These are phyloP conservation scores for Percopsis omiscomaycus DNA, from an alignment of 2,797 vertebrate genomes.

Conservation along the genomic window DNA sequence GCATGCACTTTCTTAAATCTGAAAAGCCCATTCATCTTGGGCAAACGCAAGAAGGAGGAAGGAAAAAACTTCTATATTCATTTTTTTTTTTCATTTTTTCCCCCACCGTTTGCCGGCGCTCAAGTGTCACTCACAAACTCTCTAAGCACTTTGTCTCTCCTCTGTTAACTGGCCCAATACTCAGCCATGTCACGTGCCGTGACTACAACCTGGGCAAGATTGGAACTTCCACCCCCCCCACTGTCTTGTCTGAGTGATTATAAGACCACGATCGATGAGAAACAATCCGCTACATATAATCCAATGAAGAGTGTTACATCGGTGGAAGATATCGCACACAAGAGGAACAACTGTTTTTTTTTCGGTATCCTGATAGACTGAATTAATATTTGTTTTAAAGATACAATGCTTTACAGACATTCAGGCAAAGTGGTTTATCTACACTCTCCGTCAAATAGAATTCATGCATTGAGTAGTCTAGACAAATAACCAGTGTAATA, in stretches of 20 bases:
- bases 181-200: conserved; percentile 50
- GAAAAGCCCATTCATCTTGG: conserved; percentile 81
- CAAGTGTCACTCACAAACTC: conserved; percentile 71
- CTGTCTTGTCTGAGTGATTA: conserved; percentile 38
- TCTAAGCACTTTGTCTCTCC: conserved; percentile 64
- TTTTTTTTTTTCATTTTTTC: conserved; percentile 26
- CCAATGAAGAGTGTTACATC: conserved; percentile 18
- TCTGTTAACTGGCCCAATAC: conserved; percentile 66
- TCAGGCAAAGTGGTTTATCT: conserved; percentile 61
- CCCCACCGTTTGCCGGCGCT: conserved; percentile 39
- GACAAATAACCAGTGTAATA: conserved; percentile 69
- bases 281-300: conserved; percentile 16
- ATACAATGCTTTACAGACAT: conserved; percentile 57
- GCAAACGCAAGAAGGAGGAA: conserved; percentile 57
- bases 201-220: conserved; percentile 47
- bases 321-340: conserved; percentile 26
- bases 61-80: conserved; percentile 63
- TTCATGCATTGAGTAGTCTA: conserved; percentile 63
- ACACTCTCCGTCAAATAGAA: conserved; percentile 58
- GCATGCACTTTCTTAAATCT: conserved; percentile 80
- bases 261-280: conserved; percentile 46
- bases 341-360: conserved; percentile 19
- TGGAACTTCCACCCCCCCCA: conserved; percentile 21
- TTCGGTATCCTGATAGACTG: conserved; percentile 60
- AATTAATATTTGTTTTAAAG: conserved; percentile 70